Base-by-base conservation (phyloP, 2,888 invertebrate species). In the Rhaphigaster nebulosa region DNA sequence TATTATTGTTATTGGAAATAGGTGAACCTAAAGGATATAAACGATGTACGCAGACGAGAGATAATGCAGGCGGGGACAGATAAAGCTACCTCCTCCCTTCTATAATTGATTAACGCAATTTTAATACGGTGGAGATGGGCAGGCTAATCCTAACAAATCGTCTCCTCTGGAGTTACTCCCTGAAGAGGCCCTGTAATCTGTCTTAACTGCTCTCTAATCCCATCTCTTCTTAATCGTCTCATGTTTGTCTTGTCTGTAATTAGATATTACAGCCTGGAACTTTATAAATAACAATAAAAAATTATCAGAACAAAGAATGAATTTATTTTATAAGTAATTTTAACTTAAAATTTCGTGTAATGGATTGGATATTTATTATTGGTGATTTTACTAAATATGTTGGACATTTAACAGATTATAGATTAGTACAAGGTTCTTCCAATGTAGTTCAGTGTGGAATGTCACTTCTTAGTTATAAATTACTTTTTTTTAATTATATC, bases 31-130 rank as follows among this genome's bases (percentile, higher is more conserved):
- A 38, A 38, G 34, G 70, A 13, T 65, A 65, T 15, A 29, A 65
- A 65, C 29, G 65, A 65, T 8, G 6, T 76, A 6, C 13, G 20
- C 1, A 76, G 38, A 10, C 8, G 1, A 23, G 65, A 65, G n/a
- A 26, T 15, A 29, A n/a, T 65, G 65, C 5, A n/a, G 29, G 80
- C 18, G 15, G 13, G 45, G 45, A n/a, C 84, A 84, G 84, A n/a
- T 45, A 84, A 84, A 45, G 84, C 84, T 84, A 38, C 38, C 23
- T 34, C 70, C 29, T 0, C 8, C 56, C n/a, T 29, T 18, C 45
- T 41, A 84, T 84, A 84, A 84, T 84, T 84, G 84, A 84, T 84
- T 84, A 84, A 84, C 84, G 84, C n/a, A 41, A 45, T 84, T 84
- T 84, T 84, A 84, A 84, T 84, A 50, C 84, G 45, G 84, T 84